Evolutionary conservation across 2,113 vertebrate species (phyloP).

Genomic region (Saguinus imperator): DNA sequence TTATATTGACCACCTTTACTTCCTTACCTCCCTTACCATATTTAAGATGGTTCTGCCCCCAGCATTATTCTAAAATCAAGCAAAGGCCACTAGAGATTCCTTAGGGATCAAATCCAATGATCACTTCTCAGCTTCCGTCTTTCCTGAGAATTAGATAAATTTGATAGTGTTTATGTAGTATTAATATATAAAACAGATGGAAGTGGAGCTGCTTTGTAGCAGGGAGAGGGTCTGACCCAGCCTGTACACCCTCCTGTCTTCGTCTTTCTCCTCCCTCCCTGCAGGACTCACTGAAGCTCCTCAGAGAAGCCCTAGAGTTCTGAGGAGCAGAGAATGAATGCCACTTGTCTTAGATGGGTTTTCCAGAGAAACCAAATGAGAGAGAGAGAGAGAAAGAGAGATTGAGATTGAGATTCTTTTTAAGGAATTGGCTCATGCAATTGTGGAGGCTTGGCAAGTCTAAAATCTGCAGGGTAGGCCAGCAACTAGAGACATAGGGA

Average conservation of each 20-base stretch:
- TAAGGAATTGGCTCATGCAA: neutral
- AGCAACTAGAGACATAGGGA: neutral
- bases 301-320: neutral
- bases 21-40: neutral
- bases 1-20: neutral
- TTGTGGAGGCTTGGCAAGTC: neutral
- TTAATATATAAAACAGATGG: neutral
- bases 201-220: neutral
- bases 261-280: neutral
- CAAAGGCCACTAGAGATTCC: neutral
- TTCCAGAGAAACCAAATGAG: neutral
- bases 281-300: neutral
- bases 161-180: neutral
- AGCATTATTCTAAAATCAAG: neutral
- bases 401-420: neutral
- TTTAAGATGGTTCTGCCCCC: neutral
- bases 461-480: neutral
- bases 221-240: neutral
- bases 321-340: neutral
- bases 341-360: neutral
- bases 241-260: no score
- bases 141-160: neutral
- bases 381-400: neutral
- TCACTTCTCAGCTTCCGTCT: neutral
- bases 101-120: neutral